Evolutionary conservation across 1,140 invertebrate species (phyloP).

Genomic region (Cardiocondyla obscurior): DNA sequence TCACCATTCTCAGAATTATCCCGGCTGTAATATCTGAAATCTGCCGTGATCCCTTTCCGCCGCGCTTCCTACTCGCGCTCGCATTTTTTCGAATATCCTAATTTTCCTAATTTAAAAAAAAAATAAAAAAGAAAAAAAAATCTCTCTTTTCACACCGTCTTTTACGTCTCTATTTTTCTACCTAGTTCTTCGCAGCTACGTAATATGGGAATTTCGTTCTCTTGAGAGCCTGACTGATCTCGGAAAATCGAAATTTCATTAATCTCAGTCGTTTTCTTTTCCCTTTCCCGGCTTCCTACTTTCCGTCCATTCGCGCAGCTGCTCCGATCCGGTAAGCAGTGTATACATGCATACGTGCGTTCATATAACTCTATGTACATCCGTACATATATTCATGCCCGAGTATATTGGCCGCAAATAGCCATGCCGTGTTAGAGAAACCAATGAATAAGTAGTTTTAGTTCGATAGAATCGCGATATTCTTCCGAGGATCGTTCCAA

Average conservation of each 20-base stretch:
- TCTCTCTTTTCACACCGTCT: background rate
- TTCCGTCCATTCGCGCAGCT: background rate
- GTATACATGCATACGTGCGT: conserved; percentile 21
- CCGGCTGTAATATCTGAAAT: background rate
- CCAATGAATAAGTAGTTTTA: conserved; percentile 46
- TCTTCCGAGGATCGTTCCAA: background rate
- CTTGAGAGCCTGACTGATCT: conserved; percentile 32
- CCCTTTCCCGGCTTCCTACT: background rate
- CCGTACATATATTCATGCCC: conserved; percentile 4
- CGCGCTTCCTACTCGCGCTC: too few relatives aligned
- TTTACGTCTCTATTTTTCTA: background rate
- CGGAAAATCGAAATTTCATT: conserved; percentile 69
- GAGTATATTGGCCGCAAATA: conserved; percentile 33
- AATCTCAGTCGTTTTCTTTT: conserved; percentile 60
- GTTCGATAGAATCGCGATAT: conserved; percentile 21
- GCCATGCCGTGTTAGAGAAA: conserved; percentile 15
- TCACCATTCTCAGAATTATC: background rate
- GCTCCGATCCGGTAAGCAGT: conserved; percentile 16
- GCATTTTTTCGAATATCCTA: background rate
- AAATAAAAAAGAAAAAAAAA: too few relatives aligned
- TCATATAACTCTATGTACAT: background rate
- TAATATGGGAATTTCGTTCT: conserved; percentile 35
- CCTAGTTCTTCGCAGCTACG: conserved; percentile 18
- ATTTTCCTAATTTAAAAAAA: conserved; percentile 40
- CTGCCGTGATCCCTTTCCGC: background rate